phyloP scores from a whole-genome alignment of 1,140 invertebrate species.

The Scaptomyza hsui region DNA sequence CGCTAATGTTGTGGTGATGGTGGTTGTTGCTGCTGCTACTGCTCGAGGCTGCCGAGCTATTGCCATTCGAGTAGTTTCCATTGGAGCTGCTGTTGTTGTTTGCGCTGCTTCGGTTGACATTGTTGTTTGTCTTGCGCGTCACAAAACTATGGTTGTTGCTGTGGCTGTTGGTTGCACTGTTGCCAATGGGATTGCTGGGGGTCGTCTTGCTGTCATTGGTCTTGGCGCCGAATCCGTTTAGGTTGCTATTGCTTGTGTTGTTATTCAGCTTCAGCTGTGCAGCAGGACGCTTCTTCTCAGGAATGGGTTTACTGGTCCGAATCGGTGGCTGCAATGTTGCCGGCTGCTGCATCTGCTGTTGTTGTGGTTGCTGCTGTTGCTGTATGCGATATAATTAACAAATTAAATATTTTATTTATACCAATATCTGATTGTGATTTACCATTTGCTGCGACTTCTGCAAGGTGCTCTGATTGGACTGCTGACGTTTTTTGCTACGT shows the following conservation, averaged over 20 bases:
- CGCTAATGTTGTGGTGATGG: conserved; percentile 32
- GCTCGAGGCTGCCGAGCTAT: conserved; percentile 19
- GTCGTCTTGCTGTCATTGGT: conserved; percentile 26
- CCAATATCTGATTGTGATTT: not conserved
- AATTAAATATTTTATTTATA: not conserved
- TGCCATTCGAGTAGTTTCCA: conserved; percentile 54
- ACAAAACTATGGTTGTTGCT: conserved; percentile 31
- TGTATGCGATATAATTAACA: conserved; percentile 5
- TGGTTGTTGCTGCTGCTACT: conserved; percentile 26
- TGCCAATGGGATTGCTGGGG: conserved; percentile 3
- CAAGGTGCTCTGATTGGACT: conserved; percentile 36
- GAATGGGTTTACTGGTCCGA: conserved; percentile 35
- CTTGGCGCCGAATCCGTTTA: conserved; percentile 24
- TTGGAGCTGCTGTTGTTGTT: conserved; percentile 34
- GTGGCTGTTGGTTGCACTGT: conserved; percentile 27
- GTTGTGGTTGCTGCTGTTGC: not conserved
- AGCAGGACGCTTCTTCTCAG: conserved; percentile 55
- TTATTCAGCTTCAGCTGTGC: conserved; percentile 38
- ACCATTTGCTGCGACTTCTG: conserved; percentile 45
- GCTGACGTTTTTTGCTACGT: conserved; percentile 61
- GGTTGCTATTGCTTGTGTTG: conserved; percentile 19
- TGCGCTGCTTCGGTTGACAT: conserved; percentile 6
- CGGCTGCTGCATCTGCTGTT: conserved; percentile 23
- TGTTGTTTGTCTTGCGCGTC: conserved; percentile 47
- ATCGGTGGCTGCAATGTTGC: conserved; percentile 17